These are phyloP conservation scores for Malurus splendens DNA, from an alignment of 2,797 vertebrate genomes.

Conservation along the genomic window DNA sequence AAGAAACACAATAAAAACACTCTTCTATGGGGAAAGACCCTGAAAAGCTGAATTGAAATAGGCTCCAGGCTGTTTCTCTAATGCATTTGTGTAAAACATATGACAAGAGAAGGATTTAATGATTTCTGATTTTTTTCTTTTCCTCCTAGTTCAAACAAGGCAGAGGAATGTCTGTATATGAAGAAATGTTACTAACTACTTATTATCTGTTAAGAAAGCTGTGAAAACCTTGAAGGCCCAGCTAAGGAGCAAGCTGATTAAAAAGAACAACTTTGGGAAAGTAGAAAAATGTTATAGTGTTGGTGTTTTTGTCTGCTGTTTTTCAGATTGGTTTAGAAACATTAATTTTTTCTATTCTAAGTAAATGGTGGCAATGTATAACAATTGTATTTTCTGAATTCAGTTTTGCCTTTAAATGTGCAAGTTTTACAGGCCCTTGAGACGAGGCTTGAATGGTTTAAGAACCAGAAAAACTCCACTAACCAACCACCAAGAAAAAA, in stretches of 20 bases:
- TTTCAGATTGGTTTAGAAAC: not conserved
- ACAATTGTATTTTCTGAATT: not conserved
- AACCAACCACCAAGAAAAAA: not conserved
- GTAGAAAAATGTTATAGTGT: conserved; percentile 47
- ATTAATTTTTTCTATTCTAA: not conserved
- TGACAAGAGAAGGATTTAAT: not conserved
- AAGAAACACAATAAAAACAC: not conserved
- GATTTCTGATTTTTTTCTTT: not conserved
- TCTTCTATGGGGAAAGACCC: not conserved
- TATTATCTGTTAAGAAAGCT: conserved; percentile 74
- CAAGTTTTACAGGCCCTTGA: not conserved
- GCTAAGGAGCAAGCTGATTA: conserved; percentile 75
- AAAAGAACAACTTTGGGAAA: conserved; percentile 76
- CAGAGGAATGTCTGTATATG: conserved; percentile 63
- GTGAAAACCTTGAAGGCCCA: conserved; percentile 70
- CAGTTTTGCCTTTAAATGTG: not conserved
- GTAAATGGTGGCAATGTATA: not conserved
- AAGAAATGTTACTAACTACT: conserved; percentile 62
- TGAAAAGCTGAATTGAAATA: not conserved
- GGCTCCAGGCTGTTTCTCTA: not conserved
- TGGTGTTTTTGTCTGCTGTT: not conserved
- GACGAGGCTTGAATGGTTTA: not conserved
- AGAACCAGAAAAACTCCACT: not conserved
- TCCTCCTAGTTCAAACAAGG: conserved; percentile 68
- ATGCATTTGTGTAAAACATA: not conserved